Evolutionary conservation across 2,888 invertebrate species (phyloP).

Genomic region (Drosophila kuntzei): DNA sequence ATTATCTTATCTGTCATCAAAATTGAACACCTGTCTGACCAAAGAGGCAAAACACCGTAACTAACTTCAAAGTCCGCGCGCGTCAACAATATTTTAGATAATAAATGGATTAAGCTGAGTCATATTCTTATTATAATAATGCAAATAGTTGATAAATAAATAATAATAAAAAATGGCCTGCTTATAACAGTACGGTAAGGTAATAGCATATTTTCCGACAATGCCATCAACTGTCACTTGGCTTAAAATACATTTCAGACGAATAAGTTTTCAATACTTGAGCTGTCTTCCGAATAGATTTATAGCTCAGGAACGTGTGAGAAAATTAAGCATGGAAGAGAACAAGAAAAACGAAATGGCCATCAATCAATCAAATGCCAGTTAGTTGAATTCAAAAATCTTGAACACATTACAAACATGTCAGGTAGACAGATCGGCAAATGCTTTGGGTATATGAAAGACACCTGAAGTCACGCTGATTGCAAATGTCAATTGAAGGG

Average conservation of each 20-base stretch:
- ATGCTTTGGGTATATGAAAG: conserved; percentile 20
- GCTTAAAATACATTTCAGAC: not conserved
- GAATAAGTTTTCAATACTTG: conserved; percentile 5
- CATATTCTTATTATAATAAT: not conserved
- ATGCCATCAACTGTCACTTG: not conserved
- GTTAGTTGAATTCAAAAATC: conserved; percentile 51
- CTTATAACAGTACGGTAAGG: not conserved
- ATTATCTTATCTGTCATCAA: conserved; percentile 12
- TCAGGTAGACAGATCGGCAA: conserved; percentile 39
- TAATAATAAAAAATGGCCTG: not conserved
- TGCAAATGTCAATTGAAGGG: conserved; percentile 53
- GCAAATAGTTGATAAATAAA: no score
- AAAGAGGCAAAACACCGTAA: not conserved
- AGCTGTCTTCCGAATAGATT: conserved; percentile 39
- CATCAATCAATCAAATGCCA: conserved; percentile 73
- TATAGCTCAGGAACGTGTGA: conserved; percentile 39
- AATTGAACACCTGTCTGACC: conserved; percentile 7
- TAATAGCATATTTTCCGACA: not conserved
- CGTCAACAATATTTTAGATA: not conserved
- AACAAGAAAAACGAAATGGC: conserved; percentile 21
- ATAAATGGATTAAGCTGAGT: not conserved
- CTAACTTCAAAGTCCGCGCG: conserved; percentile 6
- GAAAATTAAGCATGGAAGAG: not conserved
- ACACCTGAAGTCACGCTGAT: conserved; percentile 49
- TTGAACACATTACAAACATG: conserved; percentile 47